Base-by-base conservation (phyloP, 1,140 invertebrate species). In the Cotesia chilonis region DNA sequence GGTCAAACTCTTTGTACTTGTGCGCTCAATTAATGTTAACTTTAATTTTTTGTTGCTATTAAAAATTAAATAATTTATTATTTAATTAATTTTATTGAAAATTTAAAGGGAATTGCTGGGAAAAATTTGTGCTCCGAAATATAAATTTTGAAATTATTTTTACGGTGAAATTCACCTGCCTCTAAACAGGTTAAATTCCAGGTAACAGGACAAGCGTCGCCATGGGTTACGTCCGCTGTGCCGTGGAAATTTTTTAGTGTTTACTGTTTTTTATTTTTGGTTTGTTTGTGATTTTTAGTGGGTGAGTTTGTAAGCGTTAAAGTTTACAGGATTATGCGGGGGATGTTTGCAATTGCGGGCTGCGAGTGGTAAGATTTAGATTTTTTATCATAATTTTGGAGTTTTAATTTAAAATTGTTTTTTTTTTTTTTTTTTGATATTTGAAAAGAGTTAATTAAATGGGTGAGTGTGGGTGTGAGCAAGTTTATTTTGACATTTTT, bases 221-320 rank as follows among this genome's bases (percentile, higher is more conserved):
- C 79, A 82, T 83, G 81, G 82, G 80, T 79, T 80, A 75, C 73
- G 63, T 74, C 80, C 81, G 79, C 81, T 82, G 81, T 83, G 81
- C 57, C 68, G 65, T 70, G 77, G 71, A 76, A 73, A 75, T 82
- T 76, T 79, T 55, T 55, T n/a, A 12, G 17, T 79, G 78, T 81
- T 75, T 37, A 41, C 74, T 47, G n/a, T 59, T 41, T 14, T 9
- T 64, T 14, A n/a, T 55, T 55, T 55, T 55, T 55, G 5, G 54
- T 14, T 14, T 55, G 10, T 14, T 55, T 55, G 54, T 55, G 4
- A 41, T 65, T 65, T 37, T 51, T 61, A 4, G 7, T 61, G 6
- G 10, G 17, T 35, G 37, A 41, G 10, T 65, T 9, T 41, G n/a
- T 65, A 7, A 47, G 4, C 7, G 36, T 17, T 17, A 0, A 4